Evolutionary conservation across 2,888 invertebrate species (phyloP).

Genomic region (Hymenopus coronatus): DNA sequence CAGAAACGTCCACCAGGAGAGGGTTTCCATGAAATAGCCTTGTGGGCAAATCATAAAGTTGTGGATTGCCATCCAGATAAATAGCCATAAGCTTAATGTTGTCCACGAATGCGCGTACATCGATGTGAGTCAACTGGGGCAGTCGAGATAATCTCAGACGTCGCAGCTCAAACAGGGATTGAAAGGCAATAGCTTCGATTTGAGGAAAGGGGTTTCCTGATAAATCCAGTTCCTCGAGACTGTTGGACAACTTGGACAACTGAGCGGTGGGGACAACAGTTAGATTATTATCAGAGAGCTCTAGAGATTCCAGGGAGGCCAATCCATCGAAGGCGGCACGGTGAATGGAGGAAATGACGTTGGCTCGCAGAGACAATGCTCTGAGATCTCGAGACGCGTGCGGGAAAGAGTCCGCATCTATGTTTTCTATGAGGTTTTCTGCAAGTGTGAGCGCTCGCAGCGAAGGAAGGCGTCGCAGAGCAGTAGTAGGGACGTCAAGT

Average conservation of each 20-base stretch:
- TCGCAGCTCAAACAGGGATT: constrained; percentile 78
- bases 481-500: constrained; percentile 54
- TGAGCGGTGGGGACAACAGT: constrained; percentile 54
- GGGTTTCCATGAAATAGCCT: constrained; percentile 82
- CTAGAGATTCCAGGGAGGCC: constrained; percentile 65
- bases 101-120: constrained; percentile 78
- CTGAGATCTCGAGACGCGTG: constrained; percentile 55
- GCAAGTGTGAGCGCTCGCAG: constrained; percentile 74
- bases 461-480: constrained; percentile 50
- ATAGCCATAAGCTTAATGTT: constrained; percentile 78
- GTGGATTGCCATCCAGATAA: constrained; percentile 74
- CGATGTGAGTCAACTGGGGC: constrained; percentile 64
- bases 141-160: constrained; percentile 70
- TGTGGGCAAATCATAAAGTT: constrained; percentile 70
- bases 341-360: constrained; percentile 71
- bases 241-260: constrained; percentile 47
- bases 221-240: constrained; percentile 70
- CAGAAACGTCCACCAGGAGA: constrained; percentile 70
- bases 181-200: constrained; percentile 73
- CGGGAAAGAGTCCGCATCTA: constrained; percentile 67
- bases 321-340: constrained; percentile 72
- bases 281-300: constrained; percentile 77
- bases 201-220: constrained; percentile 75
- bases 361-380: constrained; percentile 58
- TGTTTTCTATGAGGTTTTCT: constrained; percentile 71